These are phyloP conservation scores for Dicerorhinus sumatrensis DNA, from an alignment of 2,113 vertebrate genomes.

Conservation along the genomic window DNA sequence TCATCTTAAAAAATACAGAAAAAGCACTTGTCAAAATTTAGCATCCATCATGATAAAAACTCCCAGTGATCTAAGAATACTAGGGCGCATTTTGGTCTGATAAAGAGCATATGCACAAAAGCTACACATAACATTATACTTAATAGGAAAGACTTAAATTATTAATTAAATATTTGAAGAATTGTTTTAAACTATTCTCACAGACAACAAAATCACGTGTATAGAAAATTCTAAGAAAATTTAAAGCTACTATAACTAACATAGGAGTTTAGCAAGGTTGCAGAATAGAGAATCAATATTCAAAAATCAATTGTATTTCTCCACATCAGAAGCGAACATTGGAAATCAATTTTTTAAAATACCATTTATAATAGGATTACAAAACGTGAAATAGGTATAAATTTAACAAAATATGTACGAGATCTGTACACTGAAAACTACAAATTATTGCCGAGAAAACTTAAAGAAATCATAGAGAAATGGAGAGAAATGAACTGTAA, in stretches of 20 bases:
- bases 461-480: not conserved
- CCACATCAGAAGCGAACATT: not conserved
- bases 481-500: not conserved
- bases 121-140: not conserved
- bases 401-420: not conserved
- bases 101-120: not conserved
- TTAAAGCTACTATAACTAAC: not conserved
- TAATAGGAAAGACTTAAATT: not conserved
- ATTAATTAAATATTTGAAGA: not conserved
- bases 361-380: not conserved
- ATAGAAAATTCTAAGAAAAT: not conserved
- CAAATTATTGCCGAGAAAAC: not conserved
- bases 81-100: not conserved
- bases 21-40: not conserved
- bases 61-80: not conserved
- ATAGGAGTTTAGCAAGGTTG: not conserved
- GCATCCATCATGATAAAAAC: not conserved
- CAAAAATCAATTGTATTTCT: constrained; percentile 1
- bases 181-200: not conserved
- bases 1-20: not conserved
- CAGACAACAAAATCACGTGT: not conserved
- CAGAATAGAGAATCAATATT: constrained; percentile 30
- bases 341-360: not conserved
- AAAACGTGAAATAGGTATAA: not conserved
- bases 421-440: not conserved